Percentiles rank a stretch among this genome's conserved stretches.
Evolutionary conservation across 2,113 vertebrate genomes (phyloP).

Genomic region (Nansenia antarctica): DNA sequence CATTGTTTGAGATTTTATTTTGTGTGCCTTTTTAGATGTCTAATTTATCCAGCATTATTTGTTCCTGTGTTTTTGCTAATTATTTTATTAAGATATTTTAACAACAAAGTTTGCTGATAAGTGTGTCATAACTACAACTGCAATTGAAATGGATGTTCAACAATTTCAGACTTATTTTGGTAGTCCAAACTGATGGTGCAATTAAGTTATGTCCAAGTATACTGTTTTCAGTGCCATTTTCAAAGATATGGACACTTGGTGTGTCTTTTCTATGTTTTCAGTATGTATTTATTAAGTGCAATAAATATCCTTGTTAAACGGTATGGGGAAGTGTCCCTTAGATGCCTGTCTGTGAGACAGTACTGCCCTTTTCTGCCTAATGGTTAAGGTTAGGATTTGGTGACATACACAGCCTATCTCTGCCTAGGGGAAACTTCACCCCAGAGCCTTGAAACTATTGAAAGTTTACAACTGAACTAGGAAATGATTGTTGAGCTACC

Average conservation of each 20-base stretch:
- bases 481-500: too few species aligned
- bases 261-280: background rate
- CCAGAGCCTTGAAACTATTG: too few species aligned
- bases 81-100: background rate
- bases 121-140: background rate
- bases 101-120: background rate
- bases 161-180: background rate
- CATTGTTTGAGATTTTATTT: background rate
- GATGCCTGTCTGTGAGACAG: too few species aligned
- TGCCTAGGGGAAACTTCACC: too few species aligned
- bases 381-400: too few species aligned
- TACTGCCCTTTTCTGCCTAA: background rate
- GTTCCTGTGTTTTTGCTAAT: background rate
- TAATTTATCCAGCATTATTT: slow-evolving; percentile 15
- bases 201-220: background rate
- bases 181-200: background rate
- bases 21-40: slow-evolving; percentile 28
- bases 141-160: background rate
- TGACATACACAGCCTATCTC: too few species aligned
- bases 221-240: slow-evolving; percentile 4
- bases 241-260: background rate
- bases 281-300: slow-evolving; percentile 6
- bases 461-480: too few species aligned
- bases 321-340: too few species aligned
- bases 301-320: background rate